A percentile compares a stretch with the other conserved stretches of the same genome.
Evolutionary conservation across 2,797 vertebrate species (phyloP).

Genomic region (Chelonia mydas): DNA sequence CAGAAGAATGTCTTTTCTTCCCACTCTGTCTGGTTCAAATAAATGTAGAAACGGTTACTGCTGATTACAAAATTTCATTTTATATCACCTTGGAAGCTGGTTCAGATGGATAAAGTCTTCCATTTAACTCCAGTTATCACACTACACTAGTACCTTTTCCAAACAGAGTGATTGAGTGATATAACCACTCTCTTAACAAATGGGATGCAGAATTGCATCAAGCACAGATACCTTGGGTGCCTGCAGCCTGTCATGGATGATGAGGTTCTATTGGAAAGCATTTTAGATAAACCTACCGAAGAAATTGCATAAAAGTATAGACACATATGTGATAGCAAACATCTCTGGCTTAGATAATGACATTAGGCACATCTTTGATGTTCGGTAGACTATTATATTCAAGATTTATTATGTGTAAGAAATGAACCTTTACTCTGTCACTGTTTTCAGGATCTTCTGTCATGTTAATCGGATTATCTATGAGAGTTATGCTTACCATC

Average conservation of each 20-base stretch:
- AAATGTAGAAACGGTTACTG: background rate
- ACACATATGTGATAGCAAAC: background rate
- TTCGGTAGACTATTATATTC: conserved; percentile 54
- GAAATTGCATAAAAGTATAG: background rate
- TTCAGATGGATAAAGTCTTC: background rate
- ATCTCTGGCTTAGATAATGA: conserved; percentile 52
- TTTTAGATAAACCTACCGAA: background rate
- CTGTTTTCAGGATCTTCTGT: conserved; percentile 65
- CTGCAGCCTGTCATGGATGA: background rate
- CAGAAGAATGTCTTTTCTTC: background rate
- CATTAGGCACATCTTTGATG: conserved; percentile 44
- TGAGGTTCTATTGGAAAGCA: background rate
- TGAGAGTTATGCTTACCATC: conserved; percentile 49
- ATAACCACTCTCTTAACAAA: accelerated
- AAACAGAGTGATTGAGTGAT: background rate
- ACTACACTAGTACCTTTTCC: background rate
- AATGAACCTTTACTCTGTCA: conserved; percentile 49
- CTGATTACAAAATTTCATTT: background rate
- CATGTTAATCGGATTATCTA: conserved; percentile 71
- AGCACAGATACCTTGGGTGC: accelerated
- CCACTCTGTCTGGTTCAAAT: background rate
- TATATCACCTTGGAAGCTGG: accelerated
- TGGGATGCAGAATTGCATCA: background rate
- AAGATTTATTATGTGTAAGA: conserved; percentile 41
- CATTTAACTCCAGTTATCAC: background rate